Percentiles rank a stretch among this genome's conserved stretches.
Evolutionary conservation across 37 sponge, comb jelly and placozoan genomes (phyloP).

Genomic region (Lycopodina hypogea): DNA sequence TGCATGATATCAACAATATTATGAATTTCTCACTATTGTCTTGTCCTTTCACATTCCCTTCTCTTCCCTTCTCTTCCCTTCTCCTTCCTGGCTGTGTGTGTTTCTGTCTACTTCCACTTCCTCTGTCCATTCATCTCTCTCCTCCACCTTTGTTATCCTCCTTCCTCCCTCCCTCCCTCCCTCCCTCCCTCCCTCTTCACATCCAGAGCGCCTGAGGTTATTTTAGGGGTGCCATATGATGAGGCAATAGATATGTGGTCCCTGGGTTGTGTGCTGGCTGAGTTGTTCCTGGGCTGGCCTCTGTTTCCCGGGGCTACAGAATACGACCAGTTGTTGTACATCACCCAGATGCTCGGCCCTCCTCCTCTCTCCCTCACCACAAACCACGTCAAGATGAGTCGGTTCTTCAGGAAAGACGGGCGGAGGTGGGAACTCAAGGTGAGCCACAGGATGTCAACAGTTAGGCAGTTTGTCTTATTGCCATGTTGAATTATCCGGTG

Average conservation of each 20-base stretch:
- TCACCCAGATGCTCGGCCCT: slow-evolving; percentile 62
- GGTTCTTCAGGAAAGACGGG: slow-evolving; percentile 53
- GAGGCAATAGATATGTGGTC: slow-evolving; percentile 96
- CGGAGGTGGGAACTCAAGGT: slow-evolving; percentile 41
- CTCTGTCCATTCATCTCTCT: neutral
- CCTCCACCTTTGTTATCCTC: neutral
- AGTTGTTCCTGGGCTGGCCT: slow-evolving; percentile 93
- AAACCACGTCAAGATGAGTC: slow-evolving; percentile 33
- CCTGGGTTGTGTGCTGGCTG: slow-evolving; percentile 91
- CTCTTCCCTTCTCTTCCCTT: neutral
- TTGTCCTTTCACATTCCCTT: too few relatives aligned
- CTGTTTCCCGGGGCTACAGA: slow-evolving; percentile 89
- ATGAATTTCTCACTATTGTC: too few relatives aligned
- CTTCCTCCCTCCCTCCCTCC: neutral
- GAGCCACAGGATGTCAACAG: too few relatives aligned
- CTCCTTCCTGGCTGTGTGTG: neutral
- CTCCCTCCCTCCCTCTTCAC: neutral
- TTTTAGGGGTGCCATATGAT: slow-evolving; percentile 79
- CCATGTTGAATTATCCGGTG: too few relatives aligned
- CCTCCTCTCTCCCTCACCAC: slow-evolving; percentile 56
- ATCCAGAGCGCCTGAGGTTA: slow-evolving; percentile 90
- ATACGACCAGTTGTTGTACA: slow-evolving; percentile 84
- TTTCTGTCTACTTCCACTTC: neutral
- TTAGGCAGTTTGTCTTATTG: slow-evolving; percentile 31
- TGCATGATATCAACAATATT: too few relatives aligned